phyloP scores from a whole-genome alignment of 1,140 invertebrate genomes.

The Megalonaias nervosa region DNA sequence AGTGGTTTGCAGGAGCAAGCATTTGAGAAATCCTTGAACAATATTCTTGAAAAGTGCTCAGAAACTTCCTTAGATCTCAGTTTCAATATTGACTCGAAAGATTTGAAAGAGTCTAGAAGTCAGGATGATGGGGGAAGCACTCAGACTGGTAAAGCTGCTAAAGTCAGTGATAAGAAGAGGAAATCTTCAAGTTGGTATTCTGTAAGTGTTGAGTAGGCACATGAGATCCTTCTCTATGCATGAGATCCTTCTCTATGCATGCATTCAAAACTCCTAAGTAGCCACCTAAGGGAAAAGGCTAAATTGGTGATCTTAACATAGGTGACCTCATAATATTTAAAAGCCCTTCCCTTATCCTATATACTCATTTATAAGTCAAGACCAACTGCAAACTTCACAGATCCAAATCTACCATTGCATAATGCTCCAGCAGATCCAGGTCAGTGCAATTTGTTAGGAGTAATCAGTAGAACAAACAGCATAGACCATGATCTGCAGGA shows the following conservation, averaged over 20 bases:
- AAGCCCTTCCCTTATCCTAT: too few species aligned
- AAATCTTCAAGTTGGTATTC: conserved; percentile 69
- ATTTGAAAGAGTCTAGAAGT: conserved; percentile 43
- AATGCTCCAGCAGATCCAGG: too few species aligned
- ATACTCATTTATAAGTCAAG: too few species aligned
- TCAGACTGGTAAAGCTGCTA: conserved; percentile 14
- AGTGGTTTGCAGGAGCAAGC: conserved; percentile 13
- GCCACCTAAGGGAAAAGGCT: background rate
- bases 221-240: background rate
- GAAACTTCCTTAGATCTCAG: conserved; percentile 59
- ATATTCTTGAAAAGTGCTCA: conserved; percentile 61
- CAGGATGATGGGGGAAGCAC: conserved; percentile 34
- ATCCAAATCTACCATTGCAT: too few species aligned
- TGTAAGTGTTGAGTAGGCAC: conserved; percentile 48
- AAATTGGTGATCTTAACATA: background rate
- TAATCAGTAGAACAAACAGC: too few species aligned
- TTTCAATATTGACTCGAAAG: conserved; percentile 50
- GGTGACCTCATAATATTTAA: too few species aligned
- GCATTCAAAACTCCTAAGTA: background rate
- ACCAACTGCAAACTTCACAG: too few species aligned
- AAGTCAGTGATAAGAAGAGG: conserved; percentile 60
- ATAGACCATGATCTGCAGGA: too few species aligned
- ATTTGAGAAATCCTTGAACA: conserved; percentile 60
- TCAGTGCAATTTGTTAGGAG: too few species aligned
- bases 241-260: background rate